Base-by-base conservation (phyloP, 2,888 invertebrate genomes). In the Oligia fasciuncula region DNA sequence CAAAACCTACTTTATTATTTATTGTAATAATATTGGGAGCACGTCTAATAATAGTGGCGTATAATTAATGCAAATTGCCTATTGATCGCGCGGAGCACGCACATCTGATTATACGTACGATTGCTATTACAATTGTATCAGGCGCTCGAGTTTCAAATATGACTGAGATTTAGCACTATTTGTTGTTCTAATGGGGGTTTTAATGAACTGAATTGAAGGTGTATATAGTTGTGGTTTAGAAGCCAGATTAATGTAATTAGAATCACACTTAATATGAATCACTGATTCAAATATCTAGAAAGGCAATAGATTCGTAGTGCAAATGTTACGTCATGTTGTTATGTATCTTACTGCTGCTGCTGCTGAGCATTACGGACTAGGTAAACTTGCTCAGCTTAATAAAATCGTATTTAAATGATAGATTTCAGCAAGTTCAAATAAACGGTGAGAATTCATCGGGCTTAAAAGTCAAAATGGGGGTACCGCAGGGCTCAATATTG, bases 11-110 rank as follows among this genome's bases (percentile, higher is more conserved):
- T 84, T 74, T 84, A 84, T 85, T 86, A 87, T 82, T 80, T 87
- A 88, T 84, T 72, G 73, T 84, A 81, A 81, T 88, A 83, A 79
- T 88, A 87, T 79, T 81, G 73, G 77, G 60, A 81, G 70, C 78
- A 81, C 77, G 76, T 80, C 73, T 80, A 78, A 80, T 86, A 84
- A 84, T 81, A 74, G 74, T 75, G 77, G 51, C 60, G 67, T 79
- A 75, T 88, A 89, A 89, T 89, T 82, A 76, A 89, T 89, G 89
- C 87, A 87, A 85, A 88, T 87, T 88, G 90, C 87, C 87, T 89
- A 84, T 82, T 81, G 87, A 87, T 87, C 88, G 88, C 81, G 67
- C 49, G 46, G 67, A 85, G 88, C 90, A 89, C 77, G 80, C 88
- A 79, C 85, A 88, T 89, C 81, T 80, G 85, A 87, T 84, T 81